Evolutionary conservation across 2,888 invertebrate genomes (phyloP).

Genomic region (Bombylius major): DNA sequence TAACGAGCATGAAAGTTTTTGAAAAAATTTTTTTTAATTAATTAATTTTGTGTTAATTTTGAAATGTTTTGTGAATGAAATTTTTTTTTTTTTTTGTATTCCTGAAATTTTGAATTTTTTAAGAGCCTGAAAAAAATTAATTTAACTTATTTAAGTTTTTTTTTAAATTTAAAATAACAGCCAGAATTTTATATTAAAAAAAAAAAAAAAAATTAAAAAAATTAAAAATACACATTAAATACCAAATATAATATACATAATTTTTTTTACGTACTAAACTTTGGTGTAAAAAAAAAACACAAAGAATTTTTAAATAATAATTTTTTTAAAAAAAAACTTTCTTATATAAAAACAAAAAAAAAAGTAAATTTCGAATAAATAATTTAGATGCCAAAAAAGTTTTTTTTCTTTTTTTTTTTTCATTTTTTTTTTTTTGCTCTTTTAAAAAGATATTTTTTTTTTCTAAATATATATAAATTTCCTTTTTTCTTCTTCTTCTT

Average conservation of each 20-base stretch:
- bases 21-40: too few relatives aligned
- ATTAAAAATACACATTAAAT: neutral
- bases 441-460: neutral
- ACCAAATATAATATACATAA: neutral
- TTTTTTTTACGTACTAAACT: constrained; percentile 12
- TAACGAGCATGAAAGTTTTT: too few relatives aligned
- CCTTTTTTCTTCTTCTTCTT: neutral
- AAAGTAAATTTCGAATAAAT: neutral
- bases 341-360: neutral
- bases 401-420: neutral
- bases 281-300: constrained; percentile 9
- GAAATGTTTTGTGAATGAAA: neutral
- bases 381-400: constrained; percentile 4
- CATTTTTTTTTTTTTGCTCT: neutral
- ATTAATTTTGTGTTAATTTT: neutral
- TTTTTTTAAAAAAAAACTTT: neutral
- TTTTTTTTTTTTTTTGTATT: neutral
- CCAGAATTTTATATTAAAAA: constrained; percentile 2
- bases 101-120: neutral
- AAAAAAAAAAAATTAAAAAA: constrained; percentile 2
- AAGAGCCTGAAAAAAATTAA: neutral
- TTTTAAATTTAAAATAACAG: too few relatives aligned
- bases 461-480: neutral
- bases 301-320: neutral
- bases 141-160: too few relatives aligned